Percentiles rank a stretch among this genome's conserved stretches.
Conservation (phyloP, 1,140 invertebrate species). For the Bombus terrestris region DNA sequence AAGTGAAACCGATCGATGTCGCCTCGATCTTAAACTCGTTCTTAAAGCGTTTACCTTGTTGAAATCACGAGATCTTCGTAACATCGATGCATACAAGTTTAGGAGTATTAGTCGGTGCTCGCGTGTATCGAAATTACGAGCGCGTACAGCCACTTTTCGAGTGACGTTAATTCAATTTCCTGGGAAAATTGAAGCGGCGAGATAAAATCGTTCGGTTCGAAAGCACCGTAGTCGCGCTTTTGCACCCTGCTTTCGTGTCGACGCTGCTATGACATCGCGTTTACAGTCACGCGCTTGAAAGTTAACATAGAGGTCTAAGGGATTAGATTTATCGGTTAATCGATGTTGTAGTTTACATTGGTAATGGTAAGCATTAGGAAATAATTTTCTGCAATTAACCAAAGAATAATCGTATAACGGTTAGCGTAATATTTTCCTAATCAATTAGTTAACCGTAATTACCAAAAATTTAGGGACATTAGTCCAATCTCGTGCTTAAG, state of each 20-base stretch:
- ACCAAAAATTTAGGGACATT: background rate
- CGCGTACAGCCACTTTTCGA: constrained; percentile 56
- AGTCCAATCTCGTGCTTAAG: constrained; percentile 3
- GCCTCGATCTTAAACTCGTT: background rate
- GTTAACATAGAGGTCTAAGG: background rate
- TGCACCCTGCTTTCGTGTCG: background rate
- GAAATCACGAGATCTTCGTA: background rate
- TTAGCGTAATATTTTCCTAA: background rate
- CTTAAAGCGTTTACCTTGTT: background rate
- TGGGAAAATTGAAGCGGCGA: constrained; percentile 59
- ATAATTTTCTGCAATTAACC: background rate
- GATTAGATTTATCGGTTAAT: background rate
- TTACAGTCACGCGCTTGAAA: background rate
- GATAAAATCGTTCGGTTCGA: constrained; percentile 55
- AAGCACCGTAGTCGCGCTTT: constrained; percentile 24
- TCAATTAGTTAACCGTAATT: background rate
- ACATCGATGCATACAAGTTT: background rate
- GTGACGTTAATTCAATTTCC: constrained; percentile 63
- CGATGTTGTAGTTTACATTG: background rate
- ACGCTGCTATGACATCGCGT: background rate
- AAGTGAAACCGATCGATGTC: background rate
- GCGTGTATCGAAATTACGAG: constrained; percentile 59
- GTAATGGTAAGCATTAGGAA: background rate
- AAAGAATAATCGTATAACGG: background rate
- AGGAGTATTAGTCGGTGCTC: background rate